phyloP scores from a whole-genome alignment of 1,140 invertebrate genomes.

The Eciton burchellii region DNA sequence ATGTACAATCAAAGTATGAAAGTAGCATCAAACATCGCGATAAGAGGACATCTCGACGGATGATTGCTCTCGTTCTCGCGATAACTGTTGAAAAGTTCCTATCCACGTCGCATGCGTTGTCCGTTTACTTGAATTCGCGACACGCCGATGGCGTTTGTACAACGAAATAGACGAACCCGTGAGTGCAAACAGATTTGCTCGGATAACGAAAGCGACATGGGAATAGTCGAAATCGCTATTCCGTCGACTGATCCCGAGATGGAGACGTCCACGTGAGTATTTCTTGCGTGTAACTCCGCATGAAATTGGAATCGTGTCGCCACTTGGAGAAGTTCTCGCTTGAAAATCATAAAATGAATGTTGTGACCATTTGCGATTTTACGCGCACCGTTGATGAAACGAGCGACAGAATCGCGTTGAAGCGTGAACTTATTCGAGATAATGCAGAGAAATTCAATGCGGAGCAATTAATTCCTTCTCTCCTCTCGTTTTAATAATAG shows the following conservation, averaged over 20 bases:
- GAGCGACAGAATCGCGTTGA: too few relatives aligned
- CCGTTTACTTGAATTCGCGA: conserved; percentile 36
- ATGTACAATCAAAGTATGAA: too few relatives aligned
- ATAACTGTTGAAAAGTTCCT: neutral
- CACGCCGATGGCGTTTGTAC: conserved; percentile 48
- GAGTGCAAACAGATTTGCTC: conserved; percentile 51
- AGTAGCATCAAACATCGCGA: neutral
- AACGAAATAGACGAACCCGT: conserved; percentile 43
- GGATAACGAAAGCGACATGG: conserved; percentile 52
- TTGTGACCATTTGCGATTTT: neutral
- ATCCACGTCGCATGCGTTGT: neutral
- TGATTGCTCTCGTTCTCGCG: neutral
- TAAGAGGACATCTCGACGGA: neutral
- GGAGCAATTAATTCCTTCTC: too few relatives aligned
- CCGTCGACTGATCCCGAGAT: conserved; percentile 13
- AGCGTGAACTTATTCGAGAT: too few relatives aligned
- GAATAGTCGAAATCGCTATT: conserved; percentile 36
- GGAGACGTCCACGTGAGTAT: conserved; percentile 28
- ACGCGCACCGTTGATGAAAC: too few relatives aligned
- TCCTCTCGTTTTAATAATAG: too few relatives aligned
- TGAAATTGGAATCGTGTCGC: neutral
- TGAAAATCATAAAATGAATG: neutral
- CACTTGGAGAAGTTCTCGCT: neutral
- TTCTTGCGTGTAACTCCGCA: neutral
- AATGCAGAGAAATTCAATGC: too few relatives aligned